Conservation (phyloP, 2,797 vertebrate genomes). For the Prionace glauca region DNA sequence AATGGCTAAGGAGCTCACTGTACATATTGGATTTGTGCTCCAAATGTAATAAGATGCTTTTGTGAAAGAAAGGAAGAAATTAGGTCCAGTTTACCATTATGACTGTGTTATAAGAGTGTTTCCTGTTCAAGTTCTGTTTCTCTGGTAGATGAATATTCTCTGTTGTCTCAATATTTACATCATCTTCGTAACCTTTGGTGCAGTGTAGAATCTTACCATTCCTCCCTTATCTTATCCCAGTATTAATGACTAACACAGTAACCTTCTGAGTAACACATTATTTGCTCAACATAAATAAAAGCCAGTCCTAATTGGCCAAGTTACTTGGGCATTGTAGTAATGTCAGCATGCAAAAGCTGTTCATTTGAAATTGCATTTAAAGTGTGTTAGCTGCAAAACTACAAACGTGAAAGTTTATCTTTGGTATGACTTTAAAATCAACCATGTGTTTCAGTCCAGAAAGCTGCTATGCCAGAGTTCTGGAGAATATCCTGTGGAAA, state of each 20-base stretch:
- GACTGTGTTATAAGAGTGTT: not conserved
- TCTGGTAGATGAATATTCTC: not conserved
- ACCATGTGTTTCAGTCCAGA: not conserved
- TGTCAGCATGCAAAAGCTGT: not conserved
- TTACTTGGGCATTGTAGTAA: not conserved
- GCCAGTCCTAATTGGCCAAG: not conserved
- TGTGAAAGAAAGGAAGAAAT: not conserved
- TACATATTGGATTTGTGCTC: not conserved
- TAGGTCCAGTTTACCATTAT: not conserved
- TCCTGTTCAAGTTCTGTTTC: not conserved
- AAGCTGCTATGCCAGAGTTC: not conserved
- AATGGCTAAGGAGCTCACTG: not conserved
- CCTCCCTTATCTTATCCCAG: not conserved
- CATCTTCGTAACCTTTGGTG: not conserved
- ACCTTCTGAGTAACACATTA: not conserved
- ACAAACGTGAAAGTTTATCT: not conserved
- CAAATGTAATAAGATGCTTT: not conserved
- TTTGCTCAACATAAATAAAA: not conserved
- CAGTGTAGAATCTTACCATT: not conserved
- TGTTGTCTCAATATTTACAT: not conserved
- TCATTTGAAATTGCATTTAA: not conserved
- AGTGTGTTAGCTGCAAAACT: not conserved
- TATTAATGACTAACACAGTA: not conserved
- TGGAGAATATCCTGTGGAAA: constrained; percentile 21
- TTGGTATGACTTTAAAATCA: not conserved